phyloP scores from a whole-genome alignment of 2,888 invertebrate genomes.

The Venustoraphidia nigricollis region DNA sequence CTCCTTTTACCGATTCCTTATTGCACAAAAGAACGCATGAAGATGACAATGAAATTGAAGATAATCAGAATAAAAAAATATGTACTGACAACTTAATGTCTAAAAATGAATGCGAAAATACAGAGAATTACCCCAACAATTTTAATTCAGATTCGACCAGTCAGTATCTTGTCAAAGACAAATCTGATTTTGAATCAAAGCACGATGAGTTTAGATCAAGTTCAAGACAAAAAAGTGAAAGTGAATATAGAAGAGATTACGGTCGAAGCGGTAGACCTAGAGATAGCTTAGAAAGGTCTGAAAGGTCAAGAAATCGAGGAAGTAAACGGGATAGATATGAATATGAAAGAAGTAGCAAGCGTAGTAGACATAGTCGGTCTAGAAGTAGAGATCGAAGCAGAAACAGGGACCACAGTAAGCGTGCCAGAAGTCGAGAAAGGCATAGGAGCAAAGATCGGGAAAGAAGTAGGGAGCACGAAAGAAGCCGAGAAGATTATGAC shows the following conservation, averaged over 20 bases:
- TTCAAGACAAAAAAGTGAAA: conserved; percentile 4
- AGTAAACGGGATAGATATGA: too few species aligned
- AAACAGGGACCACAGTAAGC: background rate
- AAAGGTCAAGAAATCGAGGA: too few species aligned
- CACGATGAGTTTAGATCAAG: conserved; percentile 2
- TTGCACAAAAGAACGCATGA: conserved; percentile 3
- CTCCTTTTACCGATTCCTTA: too few species aligned
- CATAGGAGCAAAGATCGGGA: background rate
- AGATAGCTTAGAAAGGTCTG: too few species aligned
- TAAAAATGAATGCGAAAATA: too few species aligned
- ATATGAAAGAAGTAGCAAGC: background rate
- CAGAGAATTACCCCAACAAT: too few species aligned
- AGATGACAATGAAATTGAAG: background rate
- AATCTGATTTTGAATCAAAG: background rate
- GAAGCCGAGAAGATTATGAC: background rate
- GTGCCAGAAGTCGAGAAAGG: conserved; percentile 6
- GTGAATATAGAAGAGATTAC: background rate
- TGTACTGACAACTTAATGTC: too few species aligned
- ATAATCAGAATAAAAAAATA: background rate
- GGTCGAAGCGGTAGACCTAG: too few species aligned
- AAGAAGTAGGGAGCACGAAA: background rate
- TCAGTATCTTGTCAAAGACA: too few species aligned
- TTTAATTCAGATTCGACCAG: too few species aligned
- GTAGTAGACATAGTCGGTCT: background rate
- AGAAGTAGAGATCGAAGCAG: background rate